Evolutionary conservation across 1,140 invertebrate genomes (phyloP), one percentile per base, ranked within the genome.

Genomic region (Hylaeus volcanicus): DNA sequence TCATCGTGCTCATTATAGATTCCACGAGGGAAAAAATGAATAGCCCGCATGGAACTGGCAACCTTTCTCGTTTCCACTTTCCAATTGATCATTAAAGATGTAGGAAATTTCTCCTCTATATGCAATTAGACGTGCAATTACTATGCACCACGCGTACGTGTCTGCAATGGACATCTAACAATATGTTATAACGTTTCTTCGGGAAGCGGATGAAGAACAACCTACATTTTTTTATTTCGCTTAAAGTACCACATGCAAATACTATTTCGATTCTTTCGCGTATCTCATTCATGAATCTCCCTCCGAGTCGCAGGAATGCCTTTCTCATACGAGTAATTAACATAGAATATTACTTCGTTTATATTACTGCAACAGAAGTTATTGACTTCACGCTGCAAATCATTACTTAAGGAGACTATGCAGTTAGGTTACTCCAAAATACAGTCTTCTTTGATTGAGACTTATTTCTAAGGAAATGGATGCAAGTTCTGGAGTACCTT

Each of bases 31-130:
- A 63, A 26, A 56, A 56, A 56, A 56, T 56, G 14, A 60, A 51
- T 6, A 41, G n/a, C 72, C 60, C 72, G 71, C 58, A 74, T 74
- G 45, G 26, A 9, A 15, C 39, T 45, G 39, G 3, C 53, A 58
- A 9, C 43, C 26, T 58, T 76, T 55, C 63, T 60, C 53, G 41
- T 77, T 58, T 69, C 64, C 74, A 60, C 65, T 69, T 77, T 61
- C 74, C 65, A 69, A 69, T 58, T 37, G 74, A 60, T 69, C 69
- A 69, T 69, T 12, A 45, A 58, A 69, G 8, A 68, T 8, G 12
- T 14, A 5, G 39, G 14, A 41, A 56, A 69, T 68, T 76, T 76
- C 74, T 56, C 53, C 43, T 53, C 74, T 76, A 11, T 37, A 26
- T 41, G 8, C 39, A 48, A 76, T 76, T 76, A 76, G 5, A 8